phyloP scores from a whole-genome alignment of 2,888 invertebrate genomes.

The Tetheella fluctuosa region DNA sequence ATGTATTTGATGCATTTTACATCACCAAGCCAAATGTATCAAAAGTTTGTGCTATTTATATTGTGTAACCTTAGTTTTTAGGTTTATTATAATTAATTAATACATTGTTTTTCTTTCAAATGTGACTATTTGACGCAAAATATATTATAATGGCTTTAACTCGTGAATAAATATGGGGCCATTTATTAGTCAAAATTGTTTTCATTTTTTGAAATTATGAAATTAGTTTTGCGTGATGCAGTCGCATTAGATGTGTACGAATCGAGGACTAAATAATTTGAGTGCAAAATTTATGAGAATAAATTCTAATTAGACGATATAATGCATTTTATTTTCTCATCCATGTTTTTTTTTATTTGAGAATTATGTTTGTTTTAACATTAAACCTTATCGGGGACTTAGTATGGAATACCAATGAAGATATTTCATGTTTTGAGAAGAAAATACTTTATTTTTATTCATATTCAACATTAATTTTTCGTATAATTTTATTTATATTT shows the following conservation, averaged over 20 bases:
- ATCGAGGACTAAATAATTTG: neutral
- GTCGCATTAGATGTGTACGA: neutral
- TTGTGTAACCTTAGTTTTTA: neutral
- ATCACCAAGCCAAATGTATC: slow-evolving; percentile 15
- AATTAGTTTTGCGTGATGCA: neutral
- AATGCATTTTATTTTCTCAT: neutral
- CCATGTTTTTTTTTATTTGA: no score
- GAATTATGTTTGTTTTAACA: no score
- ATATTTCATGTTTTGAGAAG: no score
- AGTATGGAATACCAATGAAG: no score
- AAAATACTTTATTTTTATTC: no score
- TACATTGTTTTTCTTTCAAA: neutral
- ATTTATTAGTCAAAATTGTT: neutral
- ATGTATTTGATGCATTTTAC: slow-evolving; percentile 14
- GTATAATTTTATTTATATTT: no score
- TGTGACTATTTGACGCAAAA: neutral
- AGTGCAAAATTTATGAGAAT: slow-evolving; percentile 3
- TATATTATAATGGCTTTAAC: neutral
- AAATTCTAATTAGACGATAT: neutral
- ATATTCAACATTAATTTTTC: no score
- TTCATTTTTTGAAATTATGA: no score
- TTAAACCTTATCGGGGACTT: no score
- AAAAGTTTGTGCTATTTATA: slow-evolving; percentile 9
- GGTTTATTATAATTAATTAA: neutral
- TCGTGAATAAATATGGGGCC: neutral